Evolutionary conservation across 2,113 vertebrate genomes (phyloP), one percentile per base, ranked within the genome.

Genomic region (zebrafish (Danio rerio)): DNA sequence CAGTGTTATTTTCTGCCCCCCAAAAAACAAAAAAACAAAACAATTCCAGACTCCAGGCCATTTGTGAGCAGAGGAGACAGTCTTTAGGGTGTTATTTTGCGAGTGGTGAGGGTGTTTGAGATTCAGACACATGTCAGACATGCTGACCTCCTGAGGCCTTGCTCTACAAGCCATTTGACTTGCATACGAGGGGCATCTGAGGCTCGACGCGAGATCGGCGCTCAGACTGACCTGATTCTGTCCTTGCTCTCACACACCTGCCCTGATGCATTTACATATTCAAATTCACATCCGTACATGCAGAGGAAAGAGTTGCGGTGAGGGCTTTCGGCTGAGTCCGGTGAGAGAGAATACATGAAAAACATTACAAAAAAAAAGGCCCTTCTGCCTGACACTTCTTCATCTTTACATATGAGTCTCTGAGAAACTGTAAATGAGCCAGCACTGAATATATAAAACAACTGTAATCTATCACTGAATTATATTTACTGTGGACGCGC

Each of bases 231-330:
- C 92, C 90, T 86, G 86, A 91, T 91, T 93, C 90, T 90, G 91
- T 92, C 92, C 91, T 88, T 84, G 88, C 91, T 89, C 86, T 78
- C 88, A 88, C 88, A 91, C 93, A 92, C 91, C 92, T 92, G 91
- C 87, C 90, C 80, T 77, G 84, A 45, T 5, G 50, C 52, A 91
- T 94, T 93, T 93, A 88, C 90, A 94, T 94, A 91, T 89, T 87
- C 82, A 89, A 87, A 93, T 94, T 88, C 86, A 87, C 87, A 88
- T 92, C 82, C 43, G 40, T 73, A 86, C 85, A 87, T 78, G 86
- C 62, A 63, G 7, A 63, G 75, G 72, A 76, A 62, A n/a, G 65
- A 18, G 70, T 42, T 76, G 52, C 55, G 21, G 77, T 50, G 72
- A 43, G 20, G 43, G 40, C 61, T 55, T 15, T 74, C 16, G 16